Conservation (phyloP, 1,140 invertebrate species). For the Aporrectodea caliginosa region DNA sequence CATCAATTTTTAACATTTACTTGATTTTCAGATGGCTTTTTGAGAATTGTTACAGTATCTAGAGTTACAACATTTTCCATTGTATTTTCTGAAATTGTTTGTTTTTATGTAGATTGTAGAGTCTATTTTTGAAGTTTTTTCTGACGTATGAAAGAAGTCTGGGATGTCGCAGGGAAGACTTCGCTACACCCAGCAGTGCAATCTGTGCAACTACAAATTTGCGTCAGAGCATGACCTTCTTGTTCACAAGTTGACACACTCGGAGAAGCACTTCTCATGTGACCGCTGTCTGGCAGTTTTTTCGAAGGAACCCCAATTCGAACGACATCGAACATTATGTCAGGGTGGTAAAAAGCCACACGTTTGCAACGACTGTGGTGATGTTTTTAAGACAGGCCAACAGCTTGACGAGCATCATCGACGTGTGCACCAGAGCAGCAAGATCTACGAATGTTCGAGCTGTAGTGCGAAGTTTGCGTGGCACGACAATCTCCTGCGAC, state of each 20-base stretch:
- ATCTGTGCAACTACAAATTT: constrained; percentile 23
- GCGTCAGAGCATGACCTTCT: constrained; percentile 14
- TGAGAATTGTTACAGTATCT: too few relatives aligned
- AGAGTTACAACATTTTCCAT: too few relatives aligned
- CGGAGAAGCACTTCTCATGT: constrained; percentile 6
- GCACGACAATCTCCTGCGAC: neutral
- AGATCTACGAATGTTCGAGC: constrained; percentile 3
- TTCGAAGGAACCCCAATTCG: constrained; percentile 4
- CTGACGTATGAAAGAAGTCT: neutral
- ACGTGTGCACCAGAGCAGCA: constrained; percentile 4
- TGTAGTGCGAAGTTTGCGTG: constrained; percentile 9
- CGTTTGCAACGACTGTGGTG: constrained; percentile 20
- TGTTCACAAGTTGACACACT: neutral
- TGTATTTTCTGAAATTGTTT: too few relatives aligned
- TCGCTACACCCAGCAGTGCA: constrained; percentile 11
- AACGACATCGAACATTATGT: neutral
- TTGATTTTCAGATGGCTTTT: too few relatives aligned
- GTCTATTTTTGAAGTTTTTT: neutral
- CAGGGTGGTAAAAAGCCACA: neutral
- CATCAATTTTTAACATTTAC: too few relatives aligned
- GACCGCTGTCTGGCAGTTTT: constrained; percentile 12
- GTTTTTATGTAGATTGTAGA: too few relatives aligned
- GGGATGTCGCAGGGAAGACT: neutral
- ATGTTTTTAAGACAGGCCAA: constrained; percentile 1
- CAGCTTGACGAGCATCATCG: neutral